These are phyloP conservation scores for Trichechus manatus DNA, from an alignment of 2,113 vertebrate species.

Conservation along the genomic window DNA sequence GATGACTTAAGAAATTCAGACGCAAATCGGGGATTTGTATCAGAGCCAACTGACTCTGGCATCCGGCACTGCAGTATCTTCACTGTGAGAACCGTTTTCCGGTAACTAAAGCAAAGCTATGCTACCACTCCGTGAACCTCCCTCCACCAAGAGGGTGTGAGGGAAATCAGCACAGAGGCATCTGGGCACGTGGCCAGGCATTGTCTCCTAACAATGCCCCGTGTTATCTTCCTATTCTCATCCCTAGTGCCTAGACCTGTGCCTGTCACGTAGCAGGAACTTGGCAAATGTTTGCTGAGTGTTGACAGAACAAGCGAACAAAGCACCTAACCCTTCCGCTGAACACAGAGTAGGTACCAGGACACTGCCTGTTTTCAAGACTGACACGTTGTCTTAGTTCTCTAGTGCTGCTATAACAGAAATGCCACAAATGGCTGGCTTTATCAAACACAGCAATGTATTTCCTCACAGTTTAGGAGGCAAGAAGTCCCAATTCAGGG, in stretches of 20 bases:
- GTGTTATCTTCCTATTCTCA: neutral
- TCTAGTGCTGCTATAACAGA: neutral
- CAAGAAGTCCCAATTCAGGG: neutral
- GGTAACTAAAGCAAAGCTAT: neutral
- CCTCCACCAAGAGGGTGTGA: neutral
- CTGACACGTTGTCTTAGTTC: neutral
- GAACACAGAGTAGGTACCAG: neutral
- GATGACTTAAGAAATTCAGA: too few species aligned
- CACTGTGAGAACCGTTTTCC: neutral
- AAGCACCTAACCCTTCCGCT: neutral
- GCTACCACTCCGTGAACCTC: neutral
- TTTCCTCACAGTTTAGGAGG: neutral
- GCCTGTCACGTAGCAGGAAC: neutral
- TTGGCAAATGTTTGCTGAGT: neutral
- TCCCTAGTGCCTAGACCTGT: neutral
- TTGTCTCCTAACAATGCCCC: neutral
- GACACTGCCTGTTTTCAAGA: neutral
- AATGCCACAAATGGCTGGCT: neutral
- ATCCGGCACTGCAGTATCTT: neutral
- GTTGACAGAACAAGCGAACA: neutral
- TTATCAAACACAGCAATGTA: neutral
- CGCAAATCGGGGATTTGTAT: too few species aligned
- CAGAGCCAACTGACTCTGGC: neutral
- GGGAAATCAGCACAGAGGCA: neutral
- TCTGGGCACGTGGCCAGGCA: neutral